These are phyloP conservation scores for Heliocidaris tuberculata DNA, from an alignment of 35 echinoderm and acorn worm genomes.

Conservation along the genomic window DNA sequence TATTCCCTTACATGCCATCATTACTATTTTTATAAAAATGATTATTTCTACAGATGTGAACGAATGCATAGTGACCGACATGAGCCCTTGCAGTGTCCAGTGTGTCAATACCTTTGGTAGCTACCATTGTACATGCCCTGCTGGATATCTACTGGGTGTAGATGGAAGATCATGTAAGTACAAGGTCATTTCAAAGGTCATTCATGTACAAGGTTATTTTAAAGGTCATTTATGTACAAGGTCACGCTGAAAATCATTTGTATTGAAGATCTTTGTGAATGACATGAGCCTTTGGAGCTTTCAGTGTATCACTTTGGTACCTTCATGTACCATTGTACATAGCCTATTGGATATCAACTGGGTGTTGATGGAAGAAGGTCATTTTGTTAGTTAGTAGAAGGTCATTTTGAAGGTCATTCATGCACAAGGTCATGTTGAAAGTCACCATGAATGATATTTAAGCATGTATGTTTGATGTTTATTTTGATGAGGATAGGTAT, in stretches of 20 bases:
- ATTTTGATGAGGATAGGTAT: no score
- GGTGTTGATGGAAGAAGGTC: no score
- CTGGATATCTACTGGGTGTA: conserved; percentile 56
- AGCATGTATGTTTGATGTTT: no score
- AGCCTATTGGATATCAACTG: no score
- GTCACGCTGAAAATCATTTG: neutral
- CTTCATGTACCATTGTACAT: neutral
- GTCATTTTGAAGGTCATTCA: no score
- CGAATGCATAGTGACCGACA: conserved; percentile 63
- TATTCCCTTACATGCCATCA: neutral
- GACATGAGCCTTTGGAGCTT: neutral
- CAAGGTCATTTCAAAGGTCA: conserved; percentile 30
- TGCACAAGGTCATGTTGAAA: neutral
- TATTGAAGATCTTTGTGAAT: neutral
- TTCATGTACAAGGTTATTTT: neutral
- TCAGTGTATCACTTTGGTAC: neutral
- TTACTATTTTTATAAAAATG: neutral
- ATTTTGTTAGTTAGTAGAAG: no score
- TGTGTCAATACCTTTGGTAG: conserved; percentile 86
- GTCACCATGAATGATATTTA: neutral
- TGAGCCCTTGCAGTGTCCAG: conserved; percentile 71
- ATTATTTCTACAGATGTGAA: conserved; percentile 71
- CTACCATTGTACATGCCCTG: conserved; percentile 77
- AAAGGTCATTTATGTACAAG: neutral
- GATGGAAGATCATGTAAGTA: conserved; percentile 67